Evolutionary conservation across 2,113 vertebrate genomes (phyloP).

Genomic region (Cricetomys ansorgei): DNA sequence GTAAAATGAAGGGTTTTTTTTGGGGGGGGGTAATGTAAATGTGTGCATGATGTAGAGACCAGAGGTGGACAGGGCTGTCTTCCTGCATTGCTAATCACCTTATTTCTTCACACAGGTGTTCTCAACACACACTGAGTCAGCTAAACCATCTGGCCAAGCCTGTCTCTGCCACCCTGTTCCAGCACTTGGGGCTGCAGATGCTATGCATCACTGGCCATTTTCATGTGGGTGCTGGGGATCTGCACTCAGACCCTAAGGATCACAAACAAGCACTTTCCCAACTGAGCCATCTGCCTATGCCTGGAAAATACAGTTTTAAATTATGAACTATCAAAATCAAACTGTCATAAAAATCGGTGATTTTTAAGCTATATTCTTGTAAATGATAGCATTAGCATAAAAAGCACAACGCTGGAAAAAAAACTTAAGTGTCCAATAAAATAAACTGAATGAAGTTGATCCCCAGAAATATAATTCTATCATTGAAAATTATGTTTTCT

Average conservation of each 20-base stretch:
- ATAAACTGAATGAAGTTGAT: not conserved
- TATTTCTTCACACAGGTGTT: not conserved
- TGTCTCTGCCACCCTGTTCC: not conserved
- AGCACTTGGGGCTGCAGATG: not conserved
- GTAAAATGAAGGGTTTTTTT: not conserved
- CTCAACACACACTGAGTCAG: not conserved
- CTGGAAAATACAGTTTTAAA: not conserved
- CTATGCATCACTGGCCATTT: too few relatives aligned
- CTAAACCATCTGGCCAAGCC: not conserved
- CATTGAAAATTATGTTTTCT: not conserved
- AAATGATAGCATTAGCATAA: not conserved
- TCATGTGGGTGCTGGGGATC: not conserved
- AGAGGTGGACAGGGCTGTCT: not conserved
- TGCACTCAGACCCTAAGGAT: not conserved
- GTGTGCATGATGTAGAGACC: not conserved
- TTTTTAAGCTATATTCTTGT: conserved; percentile 36
- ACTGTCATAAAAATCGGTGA: conserved; percentile 39
- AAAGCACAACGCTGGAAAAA: conserved; percentile 26
- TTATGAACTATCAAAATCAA: conserved; percentile 51
- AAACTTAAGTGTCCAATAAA: conserved; percentile 15
- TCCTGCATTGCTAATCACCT: not conserved
- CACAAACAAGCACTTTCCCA: not conserved
- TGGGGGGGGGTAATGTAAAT: not conserved
- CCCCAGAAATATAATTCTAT: not conserved
- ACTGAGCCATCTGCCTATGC: not conserved